These are phyloP conservation scores for Spheniscus humboldti DNA, from an alignment of 2,797 vertebrate species.

Conservation along the genomic window DNA sequence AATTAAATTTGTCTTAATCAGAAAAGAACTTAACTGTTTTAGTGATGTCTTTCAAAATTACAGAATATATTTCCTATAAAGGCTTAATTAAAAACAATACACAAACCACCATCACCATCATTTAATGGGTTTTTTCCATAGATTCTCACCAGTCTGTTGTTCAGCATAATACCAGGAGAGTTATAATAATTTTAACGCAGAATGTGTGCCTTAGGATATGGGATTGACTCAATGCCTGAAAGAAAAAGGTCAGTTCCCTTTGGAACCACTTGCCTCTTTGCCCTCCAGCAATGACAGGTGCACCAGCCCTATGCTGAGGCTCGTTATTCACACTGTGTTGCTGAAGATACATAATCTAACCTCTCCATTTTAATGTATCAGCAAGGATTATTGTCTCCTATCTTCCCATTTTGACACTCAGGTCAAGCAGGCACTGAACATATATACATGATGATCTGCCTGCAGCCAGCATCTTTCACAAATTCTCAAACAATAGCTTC, in stretches of 20 bases:
- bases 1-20: constrained; percentile 12
- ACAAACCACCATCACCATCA: background rate
- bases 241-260: constrained; percentile 61
- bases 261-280: constrained; percentile 42
- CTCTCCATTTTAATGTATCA: background rate
- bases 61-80: background rate
- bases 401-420: background rate
- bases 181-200: constrained; percentile 35
- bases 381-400: background rate
- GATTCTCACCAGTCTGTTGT: background rate
- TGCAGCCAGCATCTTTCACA: background rate
- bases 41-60: constrained; percentile 3
- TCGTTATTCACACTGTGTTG: constrained; percentile 8
- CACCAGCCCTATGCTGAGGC: background rate
- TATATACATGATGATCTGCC: background rate
- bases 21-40: constrained; percentile 1
- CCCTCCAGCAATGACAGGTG: constrained; percentile 57
- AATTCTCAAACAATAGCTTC: background rate
- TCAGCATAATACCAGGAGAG: constrained; percentile 11
- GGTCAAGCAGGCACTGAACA: background rate
- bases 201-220: constrained; percentile 60
- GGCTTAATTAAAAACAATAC: background rate
- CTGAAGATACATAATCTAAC: background rate
- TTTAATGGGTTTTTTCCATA: background rate
- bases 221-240: constrained; percentile 44